These are phyloP conservation scores for Chlorops oryzae DNA, from an alignment of 1,140 invertebrate species.

Conservation along the genomic window DNA sequence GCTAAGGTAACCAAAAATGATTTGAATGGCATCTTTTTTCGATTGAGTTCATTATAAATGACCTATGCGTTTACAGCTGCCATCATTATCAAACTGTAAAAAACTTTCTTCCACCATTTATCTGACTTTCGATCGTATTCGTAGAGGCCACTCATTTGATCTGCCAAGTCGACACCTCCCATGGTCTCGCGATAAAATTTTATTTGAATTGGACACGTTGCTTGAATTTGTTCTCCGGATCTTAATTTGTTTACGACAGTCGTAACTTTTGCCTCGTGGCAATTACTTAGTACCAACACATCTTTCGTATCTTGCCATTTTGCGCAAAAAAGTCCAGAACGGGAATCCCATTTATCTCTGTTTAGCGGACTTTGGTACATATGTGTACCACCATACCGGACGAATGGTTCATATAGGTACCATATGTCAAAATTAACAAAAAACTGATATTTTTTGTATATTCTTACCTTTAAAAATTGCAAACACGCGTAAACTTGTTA, in stretches of 20 bases:
- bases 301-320: slow-evolving; percentile 27
- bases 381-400: too few relatives aligned
- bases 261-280: slow-evolving; percentile 15
- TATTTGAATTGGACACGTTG: slow-evolving; percentile 26
- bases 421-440: too few relatives aligned
- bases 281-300: slow-evolving; percentile 22
- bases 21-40: slow-evolving; percentile 10
- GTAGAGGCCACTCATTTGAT: slow-evolving; percentile 20
- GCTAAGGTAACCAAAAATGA: slow-evolving; percentile 18
- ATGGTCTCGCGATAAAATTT: slow-evolving; percentile 32
- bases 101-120: slow-evolving; percentile 31
- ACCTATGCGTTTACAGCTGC: slow-evolving; percentile 20
- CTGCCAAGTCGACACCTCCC: slow-evolving; percentile 27
- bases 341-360: too few relatives aligned
- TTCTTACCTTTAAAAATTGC: too few relatives aligned
- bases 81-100: slow-evolving; percentile 18
- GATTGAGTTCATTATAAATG: slow-evolving; percentile 14
- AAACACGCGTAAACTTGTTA: too few relatives aligned
- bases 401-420: too few relatives aligned
- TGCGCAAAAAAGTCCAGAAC: slow-evolving; percentile 16
- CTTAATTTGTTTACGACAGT: slow-evolving; percentile 18
- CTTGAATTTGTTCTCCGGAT: slow-evolving; percentile 16
- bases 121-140: slow-evolving; percentile 23
- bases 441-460: too few relatives aligned
- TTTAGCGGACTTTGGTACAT: too few relatives aligned